Evolutionary conservation across 2,797 vertebrate species (phyloP).

Genomic region (Alfaro cultratus): DNA sequence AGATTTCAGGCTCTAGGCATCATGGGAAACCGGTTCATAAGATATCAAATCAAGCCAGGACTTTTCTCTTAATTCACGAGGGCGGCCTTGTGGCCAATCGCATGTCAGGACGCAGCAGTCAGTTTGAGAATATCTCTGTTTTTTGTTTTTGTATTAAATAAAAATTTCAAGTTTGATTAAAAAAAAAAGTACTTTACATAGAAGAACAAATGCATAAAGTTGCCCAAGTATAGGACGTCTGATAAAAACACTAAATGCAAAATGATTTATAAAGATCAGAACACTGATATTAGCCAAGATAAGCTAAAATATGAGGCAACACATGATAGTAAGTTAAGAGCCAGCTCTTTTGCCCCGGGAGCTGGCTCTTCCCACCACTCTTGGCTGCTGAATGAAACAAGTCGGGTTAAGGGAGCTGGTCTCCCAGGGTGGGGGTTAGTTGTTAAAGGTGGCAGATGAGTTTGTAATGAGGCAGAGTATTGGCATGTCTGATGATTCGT

Average conservation of each 20-base stretch:
- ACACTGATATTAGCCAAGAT: neutral
- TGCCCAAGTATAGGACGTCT: neutral
- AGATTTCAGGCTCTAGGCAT: neutral
- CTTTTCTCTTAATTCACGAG: too few species aligned
- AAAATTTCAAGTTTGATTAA: neutral
- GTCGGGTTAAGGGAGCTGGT: constrained; percentile 13
- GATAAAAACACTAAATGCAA: neutral
- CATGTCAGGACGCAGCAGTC: neutral
- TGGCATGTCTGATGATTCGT: constrained; percentile 29
- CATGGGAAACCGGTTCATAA: neutral
- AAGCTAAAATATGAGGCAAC: neutral
- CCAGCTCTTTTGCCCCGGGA: too few species aligned
- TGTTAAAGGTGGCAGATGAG: constrained; percentile 56
- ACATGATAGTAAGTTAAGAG: neutral
- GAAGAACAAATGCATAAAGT: neutral
- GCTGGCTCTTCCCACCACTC: neutral
- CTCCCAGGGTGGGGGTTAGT: constrained; percentile 44
- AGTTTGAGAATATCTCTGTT: neutral
- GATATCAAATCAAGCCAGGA: neutral
- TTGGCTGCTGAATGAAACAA: constrained; percentile 3
- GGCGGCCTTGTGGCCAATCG: neutral
- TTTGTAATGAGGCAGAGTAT: constrained; percentile 34
- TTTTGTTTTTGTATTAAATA: neutral
- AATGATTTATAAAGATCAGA: neutral
- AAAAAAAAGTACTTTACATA: neutral